Evolutionary conservation across 2,113 vertebrate species (phyloP), one percentile per base, ranked within the genome.

Genomic region (Heterochromis multidens): DNA sequence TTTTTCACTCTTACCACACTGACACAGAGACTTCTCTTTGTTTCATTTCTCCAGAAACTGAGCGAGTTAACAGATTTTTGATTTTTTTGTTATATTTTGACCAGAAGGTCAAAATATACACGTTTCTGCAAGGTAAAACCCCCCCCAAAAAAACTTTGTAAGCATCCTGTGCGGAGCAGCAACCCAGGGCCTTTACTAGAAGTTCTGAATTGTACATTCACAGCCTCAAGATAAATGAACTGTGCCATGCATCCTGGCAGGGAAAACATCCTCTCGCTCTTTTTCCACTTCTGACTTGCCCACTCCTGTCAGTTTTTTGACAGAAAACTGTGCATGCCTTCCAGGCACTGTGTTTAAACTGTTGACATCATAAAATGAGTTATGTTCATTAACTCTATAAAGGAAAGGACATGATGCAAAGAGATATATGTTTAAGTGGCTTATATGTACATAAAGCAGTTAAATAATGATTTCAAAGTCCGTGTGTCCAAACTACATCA

Each of bases 281-380:
- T 88, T 90, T 85, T 92, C 88, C 84, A 83, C 70, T 40, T 83
- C 87, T 77, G 88, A 92, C 90, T 89, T 89, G 89, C 89, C 79
- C 85, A 76, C 85, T 89, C 89, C 81, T 93, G 88, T 84, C 80
- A 33, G 74, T 82, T 85, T 81, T 84, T 77, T 80, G 62, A 82
- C 79, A 89, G 65, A 92, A 82, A 82, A 16, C 79, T 35, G 27
- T 57, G 23, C 70, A 57, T 57, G 80, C 90, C 87, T 93, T 83
- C 77, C 77, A 89, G 77, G 80, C 33, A 59, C 70, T 17, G 77
- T 87, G 79, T 90, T 87, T 46, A 77, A 84, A 63, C 78, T 70
- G 82, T 92, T 87, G 87, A 82, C 77, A 82, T 87, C 61, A 61
- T 46, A 60, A 87, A 87, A 40, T 90, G 80, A 94, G 91, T 88